Percentiles rank a stretch among this genome's conserved stretches.
Evolutionary conservation across 2,113 vertebrate genomes (phyloP).

Genomic region (Phalacrocorax pelagicus): DNA sequence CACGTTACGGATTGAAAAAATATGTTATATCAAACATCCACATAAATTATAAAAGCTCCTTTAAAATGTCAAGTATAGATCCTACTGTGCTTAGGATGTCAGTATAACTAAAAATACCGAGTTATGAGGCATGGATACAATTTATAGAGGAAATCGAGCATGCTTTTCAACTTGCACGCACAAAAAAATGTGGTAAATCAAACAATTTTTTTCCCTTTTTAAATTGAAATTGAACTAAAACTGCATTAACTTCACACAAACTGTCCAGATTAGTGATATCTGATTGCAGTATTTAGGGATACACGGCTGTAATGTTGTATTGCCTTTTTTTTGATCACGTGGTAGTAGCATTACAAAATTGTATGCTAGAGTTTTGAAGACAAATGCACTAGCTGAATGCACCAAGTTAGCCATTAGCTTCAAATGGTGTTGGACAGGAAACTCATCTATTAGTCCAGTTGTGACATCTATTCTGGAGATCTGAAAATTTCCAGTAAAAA

Average conservation of each 20-base stretch:
- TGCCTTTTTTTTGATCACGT: not conserved
- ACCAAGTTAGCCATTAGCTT: not conserved
- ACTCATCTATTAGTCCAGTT: not conserved
- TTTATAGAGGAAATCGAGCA: slow-evolving; percentile 31
- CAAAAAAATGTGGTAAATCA: slow-evolving; percentile 14
- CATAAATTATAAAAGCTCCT: slow-evolving; percentile 52
- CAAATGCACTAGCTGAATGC: not conserved
- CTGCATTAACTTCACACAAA: not conserved
- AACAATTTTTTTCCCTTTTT: not conserved
- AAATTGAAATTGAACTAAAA: not conserved
- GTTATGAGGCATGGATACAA: slow-evolving; percentile 35
- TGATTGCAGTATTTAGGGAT: not conserved
- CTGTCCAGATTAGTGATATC: not conserved
- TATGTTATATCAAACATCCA: slow-evolving; percentile 25
- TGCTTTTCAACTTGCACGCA: slow-evolving; percentile 48
- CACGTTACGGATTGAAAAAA: slow-evolving; percentile 44
- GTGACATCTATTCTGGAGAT: not conserved
- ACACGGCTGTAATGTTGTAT: not conserved
- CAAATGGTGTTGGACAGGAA: not conserved
- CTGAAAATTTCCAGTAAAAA: not conserved
- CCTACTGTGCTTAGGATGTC: slow-evolving; percentile 52
- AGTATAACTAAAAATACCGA: slow-evolving; percentile 29
- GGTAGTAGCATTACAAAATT: not conserved
- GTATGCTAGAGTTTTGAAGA: not conserved
- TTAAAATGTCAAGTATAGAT: slow-evolving; percentile 41